A percentile compares a stretch with the other conserved stretches of the same genome.
Evolutionary conservation across 2,797 vertebrate species (phyloP).

Genomic region (Adelosebastes latens): DNA sequence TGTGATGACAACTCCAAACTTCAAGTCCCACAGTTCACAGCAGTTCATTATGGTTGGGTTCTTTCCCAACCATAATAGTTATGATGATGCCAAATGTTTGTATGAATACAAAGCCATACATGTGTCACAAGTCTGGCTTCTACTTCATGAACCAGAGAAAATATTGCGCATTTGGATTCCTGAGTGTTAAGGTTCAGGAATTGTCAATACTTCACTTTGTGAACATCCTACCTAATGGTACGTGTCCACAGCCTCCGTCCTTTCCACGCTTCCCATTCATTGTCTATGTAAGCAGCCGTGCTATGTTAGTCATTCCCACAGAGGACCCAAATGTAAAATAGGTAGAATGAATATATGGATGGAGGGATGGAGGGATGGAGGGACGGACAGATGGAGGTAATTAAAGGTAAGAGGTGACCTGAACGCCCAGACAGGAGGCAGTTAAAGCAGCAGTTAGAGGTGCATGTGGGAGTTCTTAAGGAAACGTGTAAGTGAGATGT

Average conservation of each 20-base stretch:
- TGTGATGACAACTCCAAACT: neutral
- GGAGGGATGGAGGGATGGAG: conserved; percentile 54
- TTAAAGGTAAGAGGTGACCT: conserved; percentile 84
- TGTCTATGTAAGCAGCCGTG: too few species aligned
- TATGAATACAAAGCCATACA: neutral
- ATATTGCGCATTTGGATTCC: neutral
- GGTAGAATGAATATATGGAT: conserved; percentile 33
- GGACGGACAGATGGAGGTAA: conserved; percentile 74
- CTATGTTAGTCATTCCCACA: neutral
- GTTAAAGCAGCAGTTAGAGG: conserved; percentile 72
- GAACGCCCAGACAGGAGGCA: conserved; percentile 83
- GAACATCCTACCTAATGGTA: neutral
- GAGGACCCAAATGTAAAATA: neutral
- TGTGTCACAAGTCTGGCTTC: neutral
- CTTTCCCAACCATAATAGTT: conserved; percentile 5
- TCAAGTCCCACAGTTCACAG: neutral
- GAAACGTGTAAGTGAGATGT: conserved; percentile 54
- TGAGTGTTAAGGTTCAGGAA: neutral
- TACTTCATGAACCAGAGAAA: neutral
- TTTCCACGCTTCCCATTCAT: too few species aligned
- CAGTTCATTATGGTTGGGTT: too few species aligned
- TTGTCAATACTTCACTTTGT: neutral
- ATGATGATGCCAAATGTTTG: conserved; percentile 4
- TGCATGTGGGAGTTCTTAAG: conserved; percentile 63
- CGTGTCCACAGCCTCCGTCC: too few species aligned